phyloP scores from a whole-genome alignment of 2,888 invertebrate species.

The Volucella zonaria region DNA sequence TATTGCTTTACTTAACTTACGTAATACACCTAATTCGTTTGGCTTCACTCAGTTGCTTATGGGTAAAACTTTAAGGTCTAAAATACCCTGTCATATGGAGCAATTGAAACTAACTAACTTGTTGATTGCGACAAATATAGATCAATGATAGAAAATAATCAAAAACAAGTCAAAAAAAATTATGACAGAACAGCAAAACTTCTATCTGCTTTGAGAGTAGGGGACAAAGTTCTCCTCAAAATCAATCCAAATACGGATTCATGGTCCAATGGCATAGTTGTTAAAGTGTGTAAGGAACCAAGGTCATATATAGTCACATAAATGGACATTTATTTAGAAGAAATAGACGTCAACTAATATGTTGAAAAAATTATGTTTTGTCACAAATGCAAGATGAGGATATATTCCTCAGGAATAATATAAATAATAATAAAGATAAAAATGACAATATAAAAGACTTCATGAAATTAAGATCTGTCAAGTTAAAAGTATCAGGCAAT shows the following conservation, averaged over 20 bases:
- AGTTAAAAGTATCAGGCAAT: not conserved
- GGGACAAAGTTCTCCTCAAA: not conserved
- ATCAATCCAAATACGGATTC: too few species aligned
- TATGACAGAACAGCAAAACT: too few species aligned
- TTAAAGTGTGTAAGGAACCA: too few species aligned
- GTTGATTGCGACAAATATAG: not conserved
- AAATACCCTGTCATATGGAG: slow-evolving; percentile 10
- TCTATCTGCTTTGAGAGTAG: not conserved
- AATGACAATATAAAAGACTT: not conserved
- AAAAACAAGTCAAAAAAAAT: not conserved
- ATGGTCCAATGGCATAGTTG: too few species aligned
- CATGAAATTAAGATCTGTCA: slow-evolving; percentile 13
- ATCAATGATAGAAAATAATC: not conserved
- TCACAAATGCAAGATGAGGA: too few species aligned
- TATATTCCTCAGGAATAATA: too few species aligned
- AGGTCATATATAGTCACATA: too few species aligned
- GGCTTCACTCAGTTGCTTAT: slow-evolving; percentile 12
- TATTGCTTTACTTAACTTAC: slow-evolving; percentile 19
- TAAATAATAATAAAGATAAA: not conserved
- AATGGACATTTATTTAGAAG: slow-evolving; percentile 3
- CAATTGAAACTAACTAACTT: not conserved
- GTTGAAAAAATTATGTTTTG: not conserved
- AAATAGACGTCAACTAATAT: too few species aligned
- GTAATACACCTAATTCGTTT: slow-evolving; percentile 12
- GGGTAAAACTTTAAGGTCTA: slow-evolving; percentile 18